A percentile compares a stretch with the other conserved stretches of the same genome.
Evolutionary conservation across 2,888 invertebrate genomes (phyloP).

Genomic region (Troides helena): DNA sequence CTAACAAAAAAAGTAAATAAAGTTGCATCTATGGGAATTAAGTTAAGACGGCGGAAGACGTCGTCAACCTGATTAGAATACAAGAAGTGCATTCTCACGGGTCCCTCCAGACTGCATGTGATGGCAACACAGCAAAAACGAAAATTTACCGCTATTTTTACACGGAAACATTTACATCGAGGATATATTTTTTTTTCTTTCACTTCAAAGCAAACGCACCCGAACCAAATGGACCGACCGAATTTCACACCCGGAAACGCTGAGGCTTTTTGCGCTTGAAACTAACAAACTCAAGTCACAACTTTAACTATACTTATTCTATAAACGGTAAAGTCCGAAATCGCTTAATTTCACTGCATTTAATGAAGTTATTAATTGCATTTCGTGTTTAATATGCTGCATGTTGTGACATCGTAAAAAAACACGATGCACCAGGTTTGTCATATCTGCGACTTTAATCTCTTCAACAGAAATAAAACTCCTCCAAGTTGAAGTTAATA

Average conservation of each 20-base stretch:
- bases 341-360: conserved; percentile 1
- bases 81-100: conserved; percentile 51
- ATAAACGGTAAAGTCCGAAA: conserved; percentile 1
- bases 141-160: conserved; percentile 54
- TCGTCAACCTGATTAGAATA: conserved; percentile 52
- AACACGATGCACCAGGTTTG: conserved; percentile 32
- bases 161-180: conserved; percentile 49
- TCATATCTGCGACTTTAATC: conserved; percentile 34
- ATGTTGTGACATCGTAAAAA: conserved; percentile 41
- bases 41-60: conserved; percentile 17
- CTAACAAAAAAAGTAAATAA: neutral
- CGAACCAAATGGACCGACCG: conserved; percentile 61
- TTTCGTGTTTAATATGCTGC: conserved; percentile 41
- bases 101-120: conserved; percentile 38
- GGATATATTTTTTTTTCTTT: conserved; percentile 36
- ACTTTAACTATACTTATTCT: neutral
- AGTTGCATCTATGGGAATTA: conserved; percentile 20
- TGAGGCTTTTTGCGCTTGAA: conserved; percentile 47
- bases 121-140: conserved; percentile 38
- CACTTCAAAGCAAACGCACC: conserved; percentile 53
- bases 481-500: conserved; percentile 7
- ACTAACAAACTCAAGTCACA: neutral
- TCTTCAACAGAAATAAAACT: conserved; percentile 22
- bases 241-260: conserved; percentile 67
- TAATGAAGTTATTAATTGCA: neutral